Base-by-base conservation (phyloP, 2,888 invertebrate species). In the Scaptomyza parva region DNA sequence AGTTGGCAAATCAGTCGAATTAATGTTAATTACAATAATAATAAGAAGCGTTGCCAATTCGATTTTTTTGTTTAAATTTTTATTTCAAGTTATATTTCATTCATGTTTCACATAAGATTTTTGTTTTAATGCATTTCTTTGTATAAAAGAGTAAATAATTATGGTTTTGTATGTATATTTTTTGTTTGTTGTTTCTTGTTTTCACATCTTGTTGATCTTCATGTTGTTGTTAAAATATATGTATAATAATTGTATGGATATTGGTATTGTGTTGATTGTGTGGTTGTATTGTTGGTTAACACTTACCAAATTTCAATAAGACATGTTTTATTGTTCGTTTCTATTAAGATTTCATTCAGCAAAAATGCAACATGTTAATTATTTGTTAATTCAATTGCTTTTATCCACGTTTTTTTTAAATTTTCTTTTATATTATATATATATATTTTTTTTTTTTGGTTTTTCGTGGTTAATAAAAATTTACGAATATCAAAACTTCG, bases 121-220 rank as follows among this genome's bases (percentile, higher is more conserved):
- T 79, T 80, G 70, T 77, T 28, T 26, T 28, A 84, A 79, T 77
- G 78, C 70, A 60, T 83, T 75, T 76, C 70, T 80, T 89, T 88
- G 88, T 89, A 90, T 89, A 89, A 90, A 90, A 89, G 85, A 86
- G 82, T 82, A 89, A 88, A 88, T 85, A 88, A 80, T 84, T 83
- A 79, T 71, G 70, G 70, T 86, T 82, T 37, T 84, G 76, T 82
- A 53, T 84, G 76, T 80, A 81, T 85, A 75, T 52, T 71, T 78
- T 60, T 35, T 33, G n/a, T 35, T 35, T 35, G 5, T 74, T 65
- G n/a, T n/a, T n/a, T n/a, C n/a, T 69, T 76, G 72, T 74, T 86
- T 84, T 70, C 78, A 87, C 78, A 83, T 74, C 74, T 69, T 77
- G 64, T 79, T 84, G 85, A 65, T 80, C 65, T 69, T 72, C 64